Evolutionary conservation across 2,888 invertebrate species (phyloP).

Genomic region (Heliconius ismenius): DNA sequence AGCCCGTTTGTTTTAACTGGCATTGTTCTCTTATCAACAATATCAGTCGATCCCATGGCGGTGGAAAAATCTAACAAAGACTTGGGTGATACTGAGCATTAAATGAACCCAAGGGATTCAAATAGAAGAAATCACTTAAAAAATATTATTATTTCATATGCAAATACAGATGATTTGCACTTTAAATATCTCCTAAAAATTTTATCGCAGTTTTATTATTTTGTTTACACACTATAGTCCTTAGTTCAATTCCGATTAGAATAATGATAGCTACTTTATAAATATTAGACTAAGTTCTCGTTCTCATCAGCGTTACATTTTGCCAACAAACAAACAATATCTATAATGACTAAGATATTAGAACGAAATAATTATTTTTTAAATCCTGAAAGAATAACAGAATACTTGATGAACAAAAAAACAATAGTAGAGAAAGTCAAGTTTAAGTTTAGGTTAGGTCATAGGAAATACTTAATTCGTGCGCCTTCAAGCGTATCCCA

Average conservation of each 20-base stretch:
- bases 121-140: conserved; percentile 3
- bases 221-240: no score
- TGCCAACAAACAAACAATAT: neutral
- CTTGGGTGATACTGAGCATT: neutral
- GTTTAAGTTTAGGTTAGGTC: conserved; percentile 13
- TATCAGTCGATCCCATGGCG: conserved; percentile 32
- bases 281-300: no score
- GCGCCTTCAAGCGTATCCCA: conserved; percentile 34
- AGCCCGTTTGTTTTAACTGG: conserved; percentile 46
- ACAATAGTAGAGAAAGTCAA: conserved; percentile 18
- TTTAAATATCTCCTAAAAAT: neutral
- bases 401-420: neutral
- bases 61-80: conserved; percentile 20
- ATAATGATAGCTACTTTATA: neutral
- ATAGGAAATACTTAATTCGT: conserved; percentile 29
- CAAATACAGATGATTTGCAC: neutral
- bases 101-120: conserved; percentile 9
- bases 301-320: no score
- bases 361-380: neutral
- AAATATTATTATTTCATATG: neutral
- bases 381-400: no score
- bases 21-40: conserved; percentile 48
- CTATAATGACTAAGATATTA: neutral
- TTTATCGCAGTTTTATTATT: no score
- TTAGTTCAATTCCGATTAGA: neutral